phyloP scores from a whole-genome alignment of 2,113 vertebrate species.

The Scophthalmus maximus region DNA sequence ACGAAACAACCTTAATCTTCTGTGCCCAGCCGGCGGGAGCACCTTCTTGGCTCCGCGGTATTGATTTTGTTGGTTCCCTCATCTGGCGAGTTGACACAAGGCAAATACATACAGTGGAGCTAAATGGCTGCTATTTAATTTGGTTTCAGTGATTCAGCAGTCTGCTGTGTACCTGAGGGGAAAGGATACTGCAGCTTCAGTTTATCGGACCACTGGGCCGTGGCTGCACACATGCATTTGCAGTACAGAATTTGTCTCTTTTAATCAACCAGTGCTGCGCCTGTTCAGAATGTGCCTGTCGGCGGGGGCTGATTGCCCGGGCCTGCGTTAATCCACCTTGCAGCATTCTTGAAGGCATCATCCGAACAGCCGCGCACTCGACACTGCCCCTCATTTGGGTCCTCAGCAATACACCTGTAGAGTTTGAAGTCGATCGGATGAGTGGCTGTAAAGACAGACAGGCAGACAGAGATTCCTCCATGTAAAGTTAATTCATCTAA shows the following conservation, averaged over 20 bases:
- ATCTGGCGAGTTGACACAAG: slow-evolving; percentile 68
- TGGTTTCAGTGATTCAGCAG: slow-evolving; percentile 59
- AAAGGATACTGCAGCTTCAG: slow-evolving; percentile 37
- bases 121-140: slow-evolving; percentile 67
- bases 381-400: not conserved
- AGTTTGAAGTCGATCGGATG: not conserved
- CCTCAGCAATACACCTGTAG: not conserved
- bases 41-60: slow-evolving; percentile 42
- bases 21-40: slow-evolving; percentile 38
- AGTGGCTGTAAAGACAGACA: not conserved
- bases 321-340: not conserved
- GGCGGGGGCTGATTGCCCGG: not conserved
- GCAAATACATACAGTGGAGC: slow-evolving; percentile 61
- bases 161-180: slow-evolving; percentile 56
- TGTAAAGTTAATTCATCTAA: no score
- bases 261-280: slow-evolving; percentile 18
- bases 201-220: slow-evolving; percentile 46
- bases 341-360: not conserved
- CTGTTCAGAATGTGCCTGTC: not conserved
- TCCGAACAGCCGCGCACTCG: not conserved
- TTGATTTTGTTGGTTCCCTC: slow-evolving; percentile 64
- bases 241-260: slow-evolving; percentile 31
- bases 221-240: slow-evolving; percentile 17
- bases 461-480: not conserved
- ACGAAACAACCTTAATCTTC: slow-evolving; percentile 52